Base-by-base conservation (phyloP, 2,797 vertebrate species). In the Clarias pachynema region DNA sequence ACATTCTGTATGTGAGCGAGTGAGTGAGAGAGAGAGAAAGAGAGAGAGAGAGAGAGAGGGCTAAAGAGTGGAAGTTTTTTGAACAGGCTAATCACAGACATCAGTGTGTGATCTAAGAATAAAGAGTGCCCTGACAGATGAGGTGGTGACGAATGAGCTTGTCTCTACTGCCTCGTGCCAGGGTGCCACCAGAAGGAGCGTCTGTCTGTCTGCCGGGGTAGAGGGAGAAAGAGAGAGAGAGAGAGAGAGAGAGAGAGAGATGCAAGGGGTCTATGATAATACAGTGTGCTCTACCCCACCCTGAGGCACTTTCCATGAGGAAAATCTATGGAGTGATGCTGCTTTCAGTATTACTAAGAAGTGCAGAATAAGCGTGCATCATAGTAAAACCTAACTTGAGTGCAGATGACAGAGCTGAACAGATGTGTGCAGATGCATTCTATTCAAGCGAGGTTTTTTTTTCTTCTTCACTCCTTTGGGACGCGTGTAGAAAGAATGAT, bases 101-200 rank as follows among this genome's bases (percentile, higher is more conserved):
- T 94, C 93, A 93, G 92, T 88, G 87, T 91, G 91, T 92, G 91
- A 94, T 95, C 94, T 92, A 93, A 94, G 93, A 94, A 94, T 94
- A 94, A 94, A 93, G 93, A 91, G 91, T 91, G 92, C 89, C 89
- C 90, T 88, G 92, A 93, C 91, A 91, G 93, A 93, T 89, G 94
- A 93, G 93, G 93, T 90, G 91, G 90, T 95, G 94, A 94, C 92
- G 91, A 93, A 93, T 83, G 92, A 92, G 92, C 91, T 92, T 86
- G 92, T 93, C 93, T 93, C 89, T 85, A 91, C 91, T 90, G 91
- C 90, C 93, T 93, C 91, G 90, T 95, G 92, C 93, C 90, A 92
- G 92, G 94, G 92, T 94, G 94, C 93, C 94, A 94, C 93, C 94
- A 92, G 91, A 91, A 91, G 92, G 92, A 95, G 93, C 93, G 93